A percentile compares a stretch with the other conserved stretches of the same genome.
Conservation (phyloP, 2,113 vertebrate species). For the Misgurnus mizolepis region DNA sequence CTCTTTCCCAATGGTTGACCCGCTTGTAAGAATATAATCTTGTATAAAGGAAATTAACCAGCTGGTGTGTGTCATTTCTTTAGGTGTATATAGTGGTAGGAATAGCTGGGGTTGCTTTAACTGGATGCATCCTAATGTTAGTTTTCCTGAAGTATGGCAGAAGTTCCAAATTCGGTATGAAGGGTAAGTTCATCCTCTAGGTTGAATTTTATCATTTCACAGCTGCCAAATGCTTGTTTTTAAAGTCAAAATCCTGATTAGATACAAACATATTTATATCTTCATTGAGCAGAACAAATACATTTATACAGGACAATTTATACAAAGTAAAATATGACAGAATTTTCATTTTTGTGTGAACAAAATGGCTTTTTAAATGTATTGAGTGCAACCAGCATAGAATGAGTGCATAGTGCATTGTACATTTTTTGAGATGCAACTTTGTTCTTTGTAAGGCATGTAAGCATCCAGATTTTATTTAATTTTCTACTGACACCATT, state of each 20-base stretch:
- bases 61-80: conserved; percentile 12
- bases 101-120: conserved; percentile 91
- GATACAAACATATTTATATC: too few species aligned
- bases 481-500: background rate
- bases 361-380: too few species aligned
- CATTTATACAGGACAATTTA: too few species aligned
- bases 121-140: conserved; percentile 90
- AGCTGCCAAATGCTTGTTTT: background rate
- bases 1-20: background rate
- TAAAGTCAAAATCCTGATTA: background rate
- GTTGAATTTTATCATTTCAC: background rate
- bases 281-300: too few species aligned
- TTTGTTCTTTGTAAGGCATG: too few species aligned
- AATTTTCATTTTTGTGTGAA: too few species aligned
- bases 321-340: too few species aligned
- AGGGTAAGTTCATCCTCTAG: conserved; percentile 81
- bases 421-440: too few species aligned
- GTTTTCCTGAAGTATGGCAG: conserved; percentile 95
- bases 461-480: background rate
- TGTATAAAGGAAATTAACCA: background rate
- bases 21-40: background rate
- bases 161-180: conserved; percentile 97
- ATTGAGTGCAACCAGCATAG: too few species aligned
- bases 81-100: conserved; percentile 95
- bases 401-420: too few species aligned